phyloP scores from a whole-genome alignment of 2,113 vertebrate species.

The Halichoeres trimaculatus region DNA sequence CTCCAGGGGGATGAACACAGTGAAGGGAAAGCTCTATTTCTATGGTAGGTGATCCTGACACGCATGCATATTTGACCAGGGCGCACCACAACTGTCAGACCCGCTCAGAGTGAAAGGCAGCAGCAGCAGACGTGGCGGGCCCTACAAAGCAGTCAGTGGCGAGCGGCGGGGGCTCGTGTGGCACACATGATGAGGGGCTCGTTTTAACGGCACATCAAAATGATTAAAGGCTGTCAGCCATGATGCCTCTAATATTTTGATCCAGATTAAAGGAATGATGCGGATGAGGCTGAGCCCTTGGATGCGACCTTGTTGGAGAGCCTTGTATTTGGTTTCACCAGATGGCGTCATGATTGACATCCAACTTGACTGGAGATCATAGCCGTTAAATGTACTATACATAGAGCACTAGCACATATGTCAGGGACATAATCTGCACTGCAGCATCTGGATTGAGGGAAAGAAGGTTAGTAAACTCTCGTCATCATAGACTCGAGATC shows the following conservation, averaged over 20 bases:
- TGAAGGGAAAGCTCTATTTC: constrained; percentile 93
- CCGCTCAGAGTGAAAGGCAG: constrained; percentile 62
- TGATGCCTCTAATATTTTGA: constrained; percentile 82
- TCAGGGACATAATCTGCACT: constrained; percentile 68
- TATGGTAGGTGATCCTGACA: constrained; percentile 87
- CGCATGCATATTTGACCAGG: constrained; percentile 76
- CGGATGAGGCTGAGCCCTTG: constrained; percentile 77
- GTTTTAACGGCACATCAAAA: constrained; percentile 76
- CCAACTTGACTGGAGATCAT: constrained; percentile 76
- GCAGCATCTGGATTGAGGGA: constrained; percentile 67
- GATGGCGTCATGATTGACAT: constrained; percentile 81
- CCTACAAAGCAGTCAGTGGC: constrained; percentile 25
- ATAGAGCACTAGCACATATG: constrained; percentile 73
- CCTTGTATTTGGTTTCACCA: constrained; percentile 72
- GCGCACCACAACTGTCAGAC: constrained; percentile 68
- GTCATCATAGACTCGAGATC: constrained; percentile 32
- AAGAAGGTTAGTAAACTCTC: constrained; percentile 35
- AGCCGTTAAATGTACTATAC: constrained; percentile 76
- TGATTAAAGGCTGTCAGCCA: constrained; percentile 80
- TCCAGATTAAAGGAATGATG: constrained; percentile 81
- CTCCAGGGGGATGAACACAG: constrained; percentile 91
- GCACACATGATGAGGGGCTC: constrained; percentile 28
- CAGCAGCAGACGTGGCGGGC: constrained; percentile 42
- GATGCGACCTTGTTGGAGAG: constrained; percentile 73
- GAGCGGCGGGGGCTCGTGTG: constrained; percentile 35